These are phyloP conservation scores for Sceloporus undulatus DNA, from an alignment of 2,113 vertebrate genomes.

Conservation along the genomic window DNA sequence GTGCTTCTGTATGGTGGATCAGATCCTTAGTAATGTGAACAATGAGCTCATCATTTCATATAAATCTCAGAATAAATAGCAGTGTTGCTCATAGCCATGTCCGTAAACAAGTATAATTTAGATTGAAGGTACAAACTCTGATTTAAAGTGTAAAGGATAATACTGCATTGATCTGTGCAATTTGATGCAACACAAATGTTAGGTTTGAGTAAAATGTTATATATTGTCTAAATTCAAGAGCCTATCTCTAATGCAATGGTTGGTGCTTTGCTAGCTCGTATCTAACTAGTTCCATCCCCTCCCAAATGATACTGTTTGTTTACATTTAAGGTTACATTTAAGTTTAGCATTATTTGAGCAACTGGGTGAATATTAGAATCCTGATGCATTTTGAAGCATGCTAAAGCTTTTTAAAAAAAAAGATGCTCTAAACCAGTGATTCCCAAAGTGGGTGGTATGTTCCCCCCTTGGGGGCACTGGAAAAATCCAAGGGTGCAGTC, in stretches of 20 bases:
- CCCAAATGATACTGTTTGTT: neutral
- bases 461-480: too few species aligned
- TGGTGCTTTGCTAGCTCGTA: neutral
- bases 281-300: neutral
- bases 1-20: neutral
- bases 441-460: too few species aligned
- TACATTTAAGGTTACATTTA: neutral
- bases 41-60: too few species aligned
- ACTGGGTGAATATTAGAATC: neutral
- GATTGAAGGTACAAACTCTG: neutral
- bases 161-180: neutral
- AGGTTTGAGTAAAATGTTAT: neutral
- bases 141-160: neutral
- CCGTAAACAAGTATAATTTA: neutral
- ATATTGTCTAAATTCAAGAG: neutral
- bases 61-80: neutral
- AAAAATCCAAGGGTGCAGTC: too few species aligned
- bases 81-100: neutral
- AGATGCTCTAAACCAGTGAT: neutral
- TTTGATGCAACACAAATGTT: slow-evolving; percentile 13
- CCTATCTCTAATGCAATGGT: neutral
- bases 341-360: neutral
- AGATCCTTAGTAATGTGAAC: neutral
- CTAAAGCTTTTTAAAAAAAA: slow-evolving; percentile 18
- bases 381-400: slow-evolving; percentile 27